Evolutionary conservation across 2,113 vertebrate genomes (phyloP).

Genomic region (Corvus hawaiiensis): DNA sequence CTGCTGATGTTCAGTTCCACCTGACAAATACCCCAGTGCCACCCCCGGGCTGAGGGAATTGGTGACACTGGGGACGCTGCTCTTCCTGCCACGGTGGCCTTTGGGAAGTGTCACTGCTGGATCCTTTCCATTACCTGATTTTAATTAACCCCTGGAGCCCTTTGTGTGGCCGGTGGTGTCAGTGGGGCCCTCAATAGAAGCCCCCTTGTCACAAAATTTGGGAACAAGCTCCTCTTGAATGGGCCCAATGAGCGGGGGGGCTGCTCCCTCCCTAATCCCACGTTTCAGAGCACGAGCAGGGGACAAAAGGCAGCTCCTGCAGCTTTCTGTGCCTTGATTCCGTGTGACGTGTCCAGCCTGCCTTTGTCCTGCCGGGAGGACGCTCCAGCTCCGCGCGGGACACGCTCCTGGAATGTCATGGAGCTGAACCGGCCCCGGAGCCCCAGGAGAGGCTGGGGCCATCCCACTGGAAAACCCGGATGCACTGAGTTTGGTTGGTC

Average conservation of each 20-base stretch:
- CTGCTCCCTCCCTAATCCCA: slow-evolving; percentile 55
- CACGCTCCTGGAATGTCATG: slow-evolving; percentile 3
- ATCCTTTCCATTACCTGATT: slow-evolving; percentile 56
- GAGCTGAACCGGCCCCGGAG: slow-evolving; percentile 24
- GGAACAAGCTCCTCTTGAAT: slow-evolving; percentile 59
- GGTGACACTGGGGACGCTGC: not conserved
- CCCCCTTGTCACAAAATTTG: slow-evolving; percentile 41
- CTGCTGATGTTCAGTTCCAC: not conserved
- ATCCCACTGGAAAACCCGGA: not conserved
- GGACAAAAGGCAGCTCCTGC: slow-evolving; percentile 48
- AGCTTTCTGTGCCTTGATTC: slow-evolving; percentile 22
- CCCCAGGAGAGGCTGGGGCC: not conserved
- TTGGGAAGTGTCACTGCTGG: slow-evolving; percentile 22
- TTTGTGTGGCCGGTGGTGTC: slow-evolving; percentile 43
- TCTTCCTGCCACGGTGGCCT: not conserved
- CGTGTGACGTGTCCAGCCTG: slow-evolving; percentile 34
- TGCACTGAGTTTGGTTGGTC: rapidly evolving
- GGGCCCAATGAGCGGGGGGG: slow-evolving; percentile 19
- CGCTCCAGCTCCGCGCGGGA: slow-evolving; percentile 23
- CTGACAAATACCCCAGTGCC: not conserved
- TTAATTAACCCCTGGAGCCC: slow-evolving; percentile 52
- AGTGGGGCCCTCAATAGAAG: slow-evolving; percentile 23
- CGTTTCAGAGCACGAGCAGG: slow-evolving; percentile 26
- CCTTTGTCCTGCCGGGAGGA: slow-evolving; percentile 24
- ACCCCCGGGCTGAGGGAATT: not conserved